Evolutionary conservation across 2,113 vertebrate species (phyloP).

Genomic region (Cavia porcellus): DNA sequence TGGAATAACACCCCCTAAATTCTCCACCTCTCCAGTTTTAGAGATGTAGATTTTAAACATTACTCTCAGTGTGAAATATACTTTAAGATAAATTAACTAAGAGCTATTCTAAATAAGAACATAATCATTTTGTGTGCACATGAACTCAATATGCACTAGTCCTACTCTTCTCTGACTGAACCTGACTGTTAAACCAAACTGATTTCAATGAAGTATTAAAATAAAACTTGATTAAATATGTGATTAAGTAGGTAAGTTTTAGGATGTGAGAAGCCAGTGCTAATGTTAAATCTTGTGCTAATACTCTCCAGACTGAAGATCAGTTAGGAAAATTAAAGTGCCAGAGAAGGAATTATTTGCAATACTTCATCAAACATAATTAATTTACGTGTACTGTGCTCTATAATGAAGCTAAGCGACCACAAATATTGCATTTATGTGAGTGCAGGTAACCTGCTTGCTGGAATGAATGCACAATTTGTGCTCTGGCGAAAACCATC

Average conservation of each 20-base stretch:
- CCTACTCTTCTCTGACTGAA: neutral
- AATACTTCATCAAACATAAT: conserved; percentile 65
- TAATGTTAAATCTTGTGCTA: conserved; percentile 61
- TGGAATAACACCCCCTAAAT: neutral
- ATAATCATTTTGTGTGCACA: neutral
- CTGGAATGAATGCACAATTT: conserved; percentile 29
- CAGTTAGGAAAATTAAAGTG: conserved; percentile 63
- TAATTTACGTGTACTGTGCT: conserved; percentile 34
- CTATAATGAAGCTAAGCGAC: conserved; percentile 48
- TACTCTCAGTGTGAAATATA: neutral
- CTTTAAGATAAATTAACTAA: neutral
- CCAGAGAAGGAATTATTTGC: conserved; percentile 71
- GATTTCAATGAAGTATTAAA: conserved; percentile 65
- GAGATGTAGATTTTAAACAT: neutral
- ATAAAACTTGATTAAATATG: conserved; percentile 67
- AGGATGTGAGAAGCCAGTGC: conserved; percentile 45
- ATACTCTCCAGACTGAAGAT: conserved; percentile 52
- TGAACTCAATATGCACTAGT: neutral
- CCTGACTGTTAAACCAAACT: conserved; percentile 51
- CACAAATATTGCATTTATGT: conserved; percentile 60
- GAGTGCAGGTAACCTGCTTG: conserved; percentile 5
- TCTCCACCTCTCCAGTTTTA: neutral
- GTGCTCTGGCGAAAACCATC: neutral
- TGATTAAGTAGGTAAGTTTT: conserved; percentile 60
- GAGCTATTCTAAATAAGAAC: neutral